Evolutionary conservation across 2,113 vertebrate genomes (phyloP).

Genomic region (Ciconia boyciana): DNA sequence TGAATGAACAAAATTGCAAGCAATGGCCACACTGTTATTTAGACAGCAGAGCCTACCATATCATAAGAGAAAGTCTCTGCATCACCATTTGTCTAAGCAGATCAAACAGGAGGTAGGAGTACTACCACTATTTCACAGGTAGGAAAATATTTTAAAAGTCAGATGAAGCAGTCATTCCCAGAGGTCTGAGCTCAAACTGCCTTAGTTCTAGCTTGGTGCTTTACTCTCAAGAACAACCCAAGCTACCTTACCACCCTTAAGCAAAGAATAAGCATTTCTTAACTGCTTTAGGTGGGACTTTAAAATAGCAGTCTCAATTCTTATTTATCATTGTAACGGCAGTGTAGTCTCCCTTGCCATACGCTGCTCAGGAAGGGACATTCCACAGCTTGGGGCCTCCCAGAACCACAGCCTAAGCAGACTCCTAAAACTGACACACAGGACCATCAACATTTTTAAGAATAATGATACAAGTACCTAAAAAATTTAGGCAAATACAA

Average conservation of each 20-base stretch:
- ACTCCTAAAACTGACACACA: background rate
- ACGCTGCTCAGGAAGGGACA: background rate
- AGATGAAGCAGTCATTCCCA: background rate
- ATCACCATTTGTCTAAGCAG: too few species aligned
- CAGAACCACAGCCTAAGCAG: rapidly evolving
- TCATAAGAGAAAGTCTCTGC: background rate
- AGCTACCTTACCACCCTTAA: too few species aligned
- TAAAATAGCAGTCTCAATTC: rapidly evolving
- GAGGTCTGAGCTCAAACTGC: too few species aligned
- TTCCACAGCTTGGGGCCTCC: background rate
- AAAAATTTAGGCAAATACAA: background rate
- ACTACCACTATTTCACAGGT: background rate
- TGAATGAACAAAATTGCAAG: too few species aligned
- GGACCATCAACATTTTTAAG: rapidly evolving
- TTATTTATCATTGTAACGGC: rapidly evolving
- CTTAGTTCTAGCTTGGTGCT: background rate
- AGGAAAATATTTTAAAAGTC: too few species aligned
- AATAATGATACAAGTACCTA: background rate
- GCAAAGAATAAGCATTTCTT: background rate
- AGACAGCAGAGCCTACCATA: background rate
- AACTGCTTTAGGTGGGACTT: background rate
- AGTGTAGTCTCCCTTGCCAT: rapidly evolving
- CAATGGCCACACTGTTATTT: background rate
- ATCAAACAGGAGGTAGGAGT: too few species aligned
- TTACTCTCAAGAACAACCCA: background rate